Percentiles rank a stretch among this genome's conserved stretches.
Evolutionary conservation across 1,140 invertebrate genomes (phyloP).

Genomic region (Pogonognathellus flavescens): DNA sequence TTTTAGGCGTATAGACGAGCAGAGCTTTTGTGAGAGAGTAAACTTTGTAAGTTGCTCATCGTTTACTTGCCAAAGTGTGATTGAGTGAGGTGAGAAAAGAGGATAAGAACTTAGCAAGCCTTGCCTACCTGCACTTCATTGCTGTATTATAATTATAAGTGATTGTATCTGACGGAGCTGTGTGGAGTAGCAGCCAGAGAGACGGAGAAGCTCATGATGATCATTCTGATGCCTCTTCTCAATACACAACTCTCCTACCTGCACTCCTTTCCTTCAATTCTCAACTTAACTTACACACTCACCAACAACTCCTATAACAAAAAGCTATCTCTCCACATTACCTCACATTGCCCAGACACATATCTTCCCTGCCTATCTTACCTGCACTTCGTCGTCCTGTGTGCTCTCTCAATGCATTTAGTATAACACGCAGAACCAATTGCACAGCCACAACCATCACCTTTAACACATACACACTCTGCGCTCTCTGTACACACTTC

Average conservation of each 20-base stretch:
- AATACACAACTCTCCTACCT: not conserved
- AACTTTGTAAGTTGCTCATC: conserved; percentile 18
- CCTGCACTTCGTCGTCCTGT: too few relatives aligned
- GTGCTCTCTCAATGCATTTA: too few relatives aligned
- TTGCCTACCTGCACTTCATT: conserved; percentile 17
- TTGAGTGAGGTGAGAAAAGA: conserved; percentile 47
- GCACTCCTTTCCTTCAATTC: not conserved
- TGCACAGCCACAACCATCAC: too few relatives aligned
- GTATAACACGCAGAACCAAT: too few relatives aligned
- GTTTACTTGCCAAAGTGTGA: conserved; percentile 42
- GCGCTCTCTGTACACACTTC: too few relatives aligned
- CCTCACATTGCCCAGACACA: too few relatives aligned
- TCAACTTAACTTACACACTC: too few relatives aligned
- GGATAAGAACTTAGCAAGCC: conserved; percentile 30
- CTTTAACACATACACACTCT: too few relatives aligned
- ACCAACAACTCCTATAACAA: too few relatives aligned
- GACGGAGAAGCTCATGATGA: not conserved
- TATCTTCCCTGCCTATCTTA: too few relatives aligned
- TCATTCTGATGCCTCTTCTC: not conserved
- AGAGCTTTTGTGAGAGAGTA: conserved; percentile 6
- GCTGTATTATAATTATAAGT: not conserved
- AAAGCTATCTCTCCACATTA: too few relatives aligned
- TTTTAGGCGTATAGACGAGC: not conserved
- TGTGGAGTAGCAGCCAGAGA: conserved; percentile 30
- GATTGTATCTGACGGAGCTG: not conserved